phyloP scores from a whole-genome alignment of 2,113 vertebrate species.

The Lutjanus erythropterus region DNA sequence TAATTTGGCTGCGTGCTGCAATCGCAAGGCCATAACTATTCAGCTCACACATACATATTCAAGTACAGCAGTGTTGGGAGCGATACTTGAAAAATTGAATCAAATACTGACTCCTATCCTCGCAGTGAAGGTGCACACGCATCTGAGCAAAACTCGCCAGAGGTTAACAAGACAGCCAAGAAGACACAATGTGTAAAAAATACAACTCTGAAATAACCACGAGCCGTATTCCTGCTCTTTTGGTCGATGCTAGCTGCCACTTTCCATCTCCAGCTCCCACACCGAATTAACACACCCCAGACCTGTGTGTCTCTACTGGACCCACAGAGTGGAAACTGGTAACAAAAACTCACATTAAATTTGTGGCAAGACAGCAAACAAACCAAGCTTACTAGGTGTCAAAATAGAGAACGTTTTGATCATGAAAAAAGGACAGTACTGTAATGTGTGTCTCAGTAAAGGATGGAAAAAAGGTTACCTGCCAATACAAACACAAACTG shows the following conservation, averaged over 20 bases:
- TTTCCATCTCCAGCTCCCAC: background rate
- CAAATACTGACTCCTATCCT: background rate
- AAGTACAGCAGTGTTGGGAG: background rate
- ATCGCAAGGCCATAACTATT: background rate
- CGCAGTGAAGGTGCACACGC: slow-evolving; percentile 1
- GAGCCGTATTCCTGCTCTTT: background rate
- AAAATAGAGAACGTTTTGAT: too few species aligned
- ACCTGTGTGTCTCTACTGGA: background rate
- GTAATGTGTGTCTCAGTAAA: too few species aligned
- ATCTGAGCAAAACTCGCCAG: background rate
- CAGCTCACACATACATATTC: background rate
- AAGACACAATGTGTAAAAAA: background rate
- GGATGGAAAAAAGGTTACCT: too few species aligned
- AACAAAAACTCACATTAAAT: background rate
- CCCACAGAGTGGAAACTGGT: background rate
- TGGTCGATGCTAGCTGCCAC: background rate
- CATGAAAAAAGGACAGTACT: too few species aligned
- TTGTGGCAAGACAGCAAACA: background rate
- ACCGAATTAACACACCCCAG: background rate
- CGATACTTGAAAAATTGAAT: background rate
- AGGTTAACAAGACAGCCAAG: background rate
- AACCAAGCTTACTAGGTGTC: background rate
- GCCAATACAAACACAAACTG: background rate
- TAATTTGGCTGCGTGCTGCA: slow-evolving; percentile 30
- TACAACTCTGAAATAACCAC: background rate